Conservation (phyloP, 2,797 vertebrate genomes). For the Neoniphon sammara region DNA sequence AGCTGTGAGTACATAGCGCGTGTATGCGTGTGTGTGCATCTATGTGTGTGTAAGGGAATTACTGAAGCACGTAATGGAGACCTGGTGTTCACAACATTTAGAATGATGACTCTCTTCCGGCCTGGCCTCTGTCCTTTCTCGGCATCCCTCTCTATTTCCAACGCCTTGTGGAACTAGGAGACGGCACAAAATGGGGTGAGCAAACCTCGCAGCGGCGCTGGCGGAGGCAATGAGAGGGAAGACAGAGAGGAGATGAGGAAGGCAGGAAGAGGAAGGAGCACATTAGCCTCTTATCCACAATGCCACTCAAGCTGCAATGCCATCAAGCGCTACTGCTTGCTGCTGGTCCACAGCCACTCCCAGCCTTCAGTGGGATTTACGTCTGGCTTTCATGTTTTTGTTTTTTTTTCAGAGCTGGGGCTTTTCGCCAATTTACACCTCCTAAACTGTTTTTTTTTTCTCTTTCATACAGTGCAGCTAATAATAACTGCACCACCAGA, state of each 20-base stretch:
- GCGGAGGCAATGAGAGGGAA: conserved; percentile 38
- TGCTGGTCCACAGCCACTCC: conserved; percentile 55
- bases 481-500: conserved; percentile 13
- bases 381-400: conserved; percentile 41
- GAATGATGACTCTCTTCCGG: conserved; percentile 61
- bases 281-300: conserved; percentile 66
- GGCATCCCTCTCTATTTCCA: conserved; percentile 32
- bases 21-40: conserved; percentile 32
- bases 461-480: conserved; percentile 18
- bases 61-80: conserved; percentile 74
- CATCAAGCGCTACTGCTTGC: conserved; percentile 20
- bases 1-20: conserved; percentile 23
- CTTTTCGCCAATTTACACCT: conserved; percentile 43
- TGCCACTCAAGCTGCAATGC: conserved; percentile 63
- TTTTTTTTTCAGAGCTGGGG: conserved; percentile 40
- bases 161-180: conserved; percentile 32
- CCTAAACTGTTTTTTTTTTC: conserved; percentile 14
- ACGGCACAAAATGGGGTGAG: conserved; percentile 29
- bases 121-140: conserved; percentile 20
- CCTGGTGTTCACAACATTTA: conserved; percentile 59
- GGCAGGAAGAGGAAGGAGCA: conserved; percentile 59
- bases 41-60: conserved; percentile 35
- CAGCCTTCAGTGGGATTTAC: conserved; percentile 58
- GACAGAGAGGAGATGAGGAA: conserved; percentile 42
- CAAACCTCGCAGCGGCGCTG: conserved; percentile 38